Evolutionary conservation across 2,888 invertebrate species (phyloP).

Genomic region (Polymixis flavicincta): DNA sequence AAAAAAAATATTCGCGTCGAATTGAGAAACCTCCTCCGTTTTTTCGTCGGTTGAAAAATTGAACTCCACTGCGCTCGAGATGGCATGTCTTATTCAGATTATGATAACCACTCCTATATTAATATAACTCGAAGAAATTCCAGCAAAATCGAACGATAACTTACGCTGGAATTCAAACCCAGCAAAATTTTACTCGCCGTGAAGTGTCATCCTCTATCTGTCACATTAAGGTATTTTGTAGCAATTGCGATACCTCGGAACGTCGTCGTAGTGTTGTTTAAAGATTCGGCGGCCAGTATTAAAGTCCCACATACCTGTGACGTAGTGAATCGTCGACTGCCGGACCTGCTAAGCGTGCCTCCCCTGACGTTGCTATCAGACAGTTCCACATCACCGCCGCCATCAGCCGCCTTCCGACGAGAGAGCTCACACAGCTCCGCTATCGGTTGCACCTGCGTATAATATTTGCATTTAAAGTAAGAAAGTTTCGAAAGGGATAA

Average conservation of each 20-base stretch:
- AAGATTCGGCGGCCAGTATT: not conserved
- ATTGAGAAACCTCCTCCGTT: too few relatives aligned
- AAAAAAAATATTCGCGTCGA: too few relatives aligned
- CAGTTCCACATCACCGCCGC: conserved; percentile 92
- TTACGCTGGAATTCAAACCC: not conserved
- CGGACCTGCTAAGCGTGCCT: conserved; percentile 96
- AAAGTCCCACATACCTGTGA: conserved; percentile 85
- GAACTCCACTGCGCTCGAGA: not conserved
- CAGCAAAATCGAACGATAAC: not conserved
- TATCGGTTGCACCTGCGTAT: conserved; percentile 96
- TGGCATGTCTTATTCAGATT: not conserved
- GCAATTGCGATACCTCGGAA: not conserved
- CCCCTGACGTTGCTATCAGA: conserved; percentile 92
- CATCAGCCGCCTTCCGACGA: conserved; percentile 92
- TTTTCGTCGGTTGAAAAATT: too few relatives aligned
- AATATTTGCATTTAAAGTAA: conserved; percentile 34
- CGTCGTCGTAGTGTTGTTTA: not conserved
- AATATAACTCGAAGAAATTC: too few relatives aligned
- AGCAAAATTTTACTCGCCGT: not conserved
- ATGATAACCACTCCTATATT: not conserved
- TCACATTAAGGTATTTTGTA: not conserved
- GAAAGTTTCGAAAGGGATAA: conserved; percentile 1
- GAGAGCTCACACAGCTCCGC: conserved; percentile 97
- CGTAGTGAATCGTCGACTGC: conserved; percentile 94
- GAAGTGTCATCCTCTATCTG: not conserved